Conservation (phyloP, 2,888 invertebrate genomes). For the Epirrita christyi region DNA sequence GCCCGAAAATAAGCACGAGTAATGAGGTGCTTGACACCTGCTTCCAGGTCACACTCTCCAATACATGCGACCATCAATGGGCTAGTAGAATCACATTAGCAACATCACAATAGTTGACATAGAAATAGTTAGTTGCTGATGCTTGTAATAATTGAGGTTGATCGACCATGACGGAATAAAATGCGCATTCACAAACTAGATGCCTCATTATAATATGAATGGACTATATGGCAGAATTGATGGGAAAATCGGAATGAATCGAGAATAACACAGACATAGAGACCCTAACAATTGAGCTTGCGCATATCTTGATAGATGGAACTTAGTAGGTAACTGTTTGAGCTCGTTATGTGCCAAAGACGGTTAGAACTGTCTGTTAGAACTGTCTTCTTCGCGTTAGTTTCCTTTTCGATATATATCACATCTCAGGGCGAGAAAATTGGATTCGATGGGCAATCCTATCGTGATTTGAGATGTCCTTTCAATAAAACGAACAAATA, state of each 20-base stretch:
- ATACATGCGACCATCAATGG: background rate
- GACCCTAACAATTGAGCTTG: constrained; percentile 19
- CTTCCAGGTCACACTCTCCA: constrained; percentile 17
- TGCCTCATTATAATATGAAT: constrained; percentile 45
- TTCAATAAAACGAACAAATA: too few species aligned
- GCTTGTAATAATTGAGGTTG: constrained; percentile 38
- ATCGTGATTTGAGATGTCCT: too few species aligned
- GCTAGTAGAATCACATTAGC: constrained; percentile 25
- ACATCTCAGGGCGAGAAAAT: constrained; percentile 1
- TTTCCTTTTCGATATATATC: constrained; percentile 3
- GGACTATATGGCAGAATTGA: constrained; percentile 39
- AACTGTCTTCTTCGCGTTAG: background rate
- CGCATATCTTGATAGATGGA: background rate
- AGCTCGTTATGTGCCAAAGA: constrained; percentile 16
- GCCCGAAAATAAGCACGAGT: constrained; percentile 24
- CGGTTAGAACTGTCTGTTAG: background rate
- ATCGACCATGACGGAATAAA: constrained; percentile 38
- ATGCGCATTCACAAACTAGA: constrained; percentile 33
- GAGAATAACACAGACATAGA: constrained; percentile 16
- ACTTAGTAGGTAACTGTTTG: background rate
- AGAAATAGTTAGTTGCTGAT: constrained; percentile 26
- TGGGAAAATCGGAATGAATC: constrained; percentile 37
- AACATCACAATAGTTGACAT: constrained; percentile 25
- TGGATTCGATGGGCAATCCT: background rate
- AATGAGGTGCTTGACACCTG: constrained; percentile 20